Evolutionary conservation across 2,888 invertebrate genomes (phyloP), one percentile per base, ranked within the genome.

Genomic region (Capitulum mitella): DNA sequence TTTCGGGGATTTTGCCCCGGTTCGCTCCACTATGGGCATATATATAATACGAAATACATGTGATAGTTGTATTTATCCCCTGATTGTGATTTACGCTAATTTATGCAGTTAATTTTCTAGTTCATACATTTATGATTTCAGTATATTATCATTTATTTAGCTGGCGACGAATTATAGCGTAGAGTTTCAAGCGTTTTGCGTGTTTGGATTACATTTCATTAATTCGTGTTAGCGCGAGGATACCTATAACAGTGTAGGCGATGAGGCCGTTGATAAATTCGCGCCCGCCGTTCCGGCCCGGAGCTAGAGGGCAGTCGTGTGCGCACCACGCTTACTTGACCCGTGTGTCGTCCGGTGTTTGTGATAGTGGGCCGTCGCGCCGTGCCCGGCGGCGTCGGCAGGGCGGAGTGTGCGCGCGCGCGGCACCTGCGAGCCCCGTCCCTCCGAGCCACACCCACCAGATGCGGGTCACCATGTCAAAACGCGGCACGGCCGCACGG

Each of bases 51-150:
- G 40, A 70, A 70, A 26, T 70, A 70, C 37, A 40, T 70, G 70
- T 70, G 70, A 70, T 70, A 40, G 37, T 70, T 26, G 70, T 70
- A 70, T 70, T 70, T 70, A 70, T 70, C 70, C 70, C 70, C 40
- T 26, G 40, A 70, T 64, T 70, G 70, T 70, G 70, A 70, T 70
- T 70, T 22, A 70, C 37, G 40, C 37, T 70, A 70, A 37, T 70
- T 70, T 40, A 70, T 70, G 70, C 70, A 70, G 40, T 70, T 70
- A 70, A 70, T 70, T 70, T 40, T 70, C 70, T 70, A 70, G 70
- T 40, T 70, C 70, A 70, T 70, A 40, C 70, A 40, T 70, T 70
- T 70, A 26, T 70, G 19, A 22, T 70, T 64, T 70, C 70, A 70
- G 40, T 40, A 64, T 64, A 34, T 40, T 70, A 70, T 70, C 70